phyloP scores from a whole-genome alignment of 1,140 invertebrate species.

The Xylocopa sonorina region DNA sequence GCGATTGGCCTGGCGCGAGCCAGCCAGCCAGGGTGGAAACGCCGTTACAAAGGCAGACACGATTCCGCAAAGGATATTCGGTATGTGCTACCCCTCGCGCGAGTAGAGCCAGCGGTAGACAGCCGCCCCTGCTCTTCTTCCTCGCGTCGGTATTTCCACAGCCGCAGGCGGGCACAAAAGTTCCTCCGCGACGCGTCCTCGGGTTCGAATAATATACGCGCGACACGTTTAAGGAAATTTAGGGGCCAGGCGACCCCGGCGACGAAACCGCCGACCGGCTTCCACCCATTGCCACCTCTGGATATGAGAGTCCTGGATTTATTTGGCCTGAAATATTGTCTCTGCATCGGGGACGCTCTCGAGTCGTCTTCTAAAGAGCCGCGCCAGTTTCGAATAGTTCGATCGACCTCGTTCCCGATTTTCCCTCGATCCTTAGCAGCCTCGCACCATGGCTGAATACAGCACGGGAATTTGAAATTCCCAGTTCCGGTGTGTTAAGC shows the following conservation, averaged over 20 bases:
- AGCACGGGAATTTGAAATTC: not conserved
- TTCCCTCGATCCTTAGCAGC: too few relatives aligned
- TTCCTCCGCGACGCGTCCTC: slow-evolving; percentile 30
- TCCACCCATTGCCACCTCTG: slow-evolving; percentile 60
- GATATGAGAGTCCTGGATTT: slow-evolving; percentile 75
- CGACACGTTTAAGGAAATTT: slow-evolving; percentile 75
- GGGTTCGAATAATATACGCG: slow-evolving; percentile 68
- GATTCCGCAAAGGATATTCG: slow-evolving; percentile 54
- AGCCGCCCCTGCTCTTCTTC: not conserved
- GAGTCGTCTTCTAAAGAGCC: not conserved
- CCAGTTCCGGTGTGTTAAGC: not conserved
- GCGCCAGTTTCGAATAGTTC: not conserved
- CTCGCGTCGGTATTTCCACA: slow-evolving; percentile 8
- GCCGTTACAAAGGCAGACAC: slow-evolving; percentile 56
- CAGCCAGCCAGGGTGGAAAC: slow-evolving; percentile 28
- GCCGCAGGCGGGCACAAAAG: slow-evolving; percentile 47
- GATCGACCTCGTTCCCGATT: not conserved
- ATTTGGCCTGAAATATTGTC: slow-evolving; percentile 70
- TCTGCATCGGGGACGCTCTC: slow-evolving; percentile 19
- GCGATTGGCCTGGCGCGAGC: slow-evolving; percentile 49
- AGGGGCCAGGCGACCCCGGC: slow-evolving; percentile 53
- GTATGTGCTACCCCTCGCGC: slow-evolving; percentile 11
- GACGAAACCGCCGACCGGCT: slow-evolving; percentile 32
- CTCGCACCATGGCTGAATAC: too few relatives aligned
- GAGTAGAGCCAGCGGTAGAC: not conserved